Conservation (phyloP, 2,113 vertebrate species). For the Pteronura brasiliensis region DNA sequence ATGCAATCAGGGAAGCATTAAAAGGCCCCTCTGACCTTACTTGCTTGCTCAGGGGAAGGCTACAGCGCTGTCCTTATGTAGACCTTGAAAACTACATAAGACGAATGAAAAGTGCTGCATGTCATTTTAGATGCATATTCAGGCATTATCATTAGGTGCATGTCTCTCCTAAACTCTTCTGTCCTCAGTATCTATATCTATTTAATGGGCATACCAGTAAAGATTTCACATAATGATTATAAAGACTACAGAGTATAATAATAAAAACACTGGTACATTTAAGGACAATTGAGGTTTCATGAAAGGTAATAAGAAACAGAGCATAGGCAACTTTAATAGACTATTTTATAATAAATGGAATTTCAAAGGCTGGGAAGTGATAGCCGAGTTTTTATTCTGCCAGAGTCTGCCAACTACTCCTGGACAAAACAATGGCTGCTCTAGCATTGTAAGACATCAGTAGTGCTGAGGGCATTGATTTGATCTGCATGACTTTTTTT, state of each 20-base stretch:
- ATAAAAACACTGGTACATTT: neutral
- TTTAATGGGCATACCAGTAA: neutral
- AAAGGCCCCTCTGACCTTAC: neutral
- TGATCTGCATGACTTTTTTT: neutral
- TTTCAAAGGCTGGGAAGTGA: neutral
- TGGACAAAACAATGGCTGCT: neutral
- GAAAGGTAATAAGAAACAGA: neutral
- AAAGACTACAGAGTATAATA: neutral
- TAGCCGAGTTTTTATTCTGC: neutral
- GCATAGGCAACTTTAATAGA: neutral
- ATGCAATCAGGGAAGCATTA: neutral
- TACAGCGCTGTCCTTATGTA: rapidly evolving
- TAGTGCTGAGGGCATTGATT: neutral
- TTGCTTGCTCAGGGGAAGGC: neutral
- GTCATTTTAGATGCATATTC: neutral
- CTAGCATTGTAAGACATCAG: no score
- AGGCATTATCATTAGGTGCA: neutral
- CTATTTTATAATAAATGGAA: neutral
- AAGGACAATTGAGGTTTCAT: neutral
- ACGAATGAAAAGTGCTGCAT: neutral
- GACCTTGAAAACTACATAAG: neutral
- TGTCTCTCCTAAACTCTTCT: neutral
- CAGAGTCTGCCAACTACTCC: neutral
- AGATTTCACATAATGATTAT: neutral
- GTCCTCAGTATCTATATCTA: neutral